Evolutionary conservation across 2,113 vertebrate genomes (phyloP).

Genomic region (Speoplatyrhinus poulsoni): DNA sequence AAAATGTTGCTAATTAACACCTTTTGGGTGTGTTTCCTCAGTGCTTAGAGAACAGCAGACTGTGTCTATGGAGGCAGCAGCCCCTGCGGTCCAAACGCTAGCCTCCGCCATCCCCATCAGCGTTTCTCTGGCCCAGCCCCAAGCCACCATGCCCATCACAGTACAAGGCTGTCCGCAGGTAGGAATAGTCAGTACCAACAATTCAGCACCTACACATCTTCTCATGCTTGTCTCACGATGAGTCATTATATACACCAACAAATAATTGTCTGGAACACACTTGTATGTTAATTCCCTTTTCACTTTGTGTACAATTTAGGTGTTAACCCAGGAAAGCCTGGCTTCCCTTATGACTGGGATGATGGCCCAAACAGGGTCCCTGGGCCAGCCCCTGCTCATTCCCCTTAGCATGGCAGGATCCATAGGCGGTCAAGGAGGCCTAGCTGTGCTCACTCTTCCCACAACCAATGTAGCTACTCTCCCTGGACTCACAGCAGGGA

Average conservation of each 20-base stretch:
- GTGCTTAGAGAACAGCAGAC: constrained; percentile 55
- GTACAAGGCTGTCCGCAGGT: constrained; percentile 80
- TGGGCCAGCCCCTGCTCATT: constrained; percentile 96
- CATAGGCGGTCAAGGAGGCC: constrained; percentile 89
- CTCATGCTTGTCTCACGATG: background rate
- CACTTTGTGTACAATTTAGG: constrained; percentile 74
- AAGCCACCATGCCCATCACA: constrained; percentile 72
- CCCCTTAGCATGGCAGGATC: constrained; percentile 94
- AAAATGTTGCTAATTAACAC: constrained; percentile 20
- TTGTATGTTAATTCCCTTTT: background rate
- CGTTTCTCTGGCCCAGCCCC: constrained; percentile 65
- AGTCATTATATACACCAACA: background rate
- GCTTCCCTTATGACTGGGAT: constrained; percentile 95
- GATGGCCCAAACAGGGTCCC: constrained; percentile 92
- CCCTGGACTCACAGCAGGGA: constrained; percentile 84
- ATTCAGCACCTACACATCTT: background rate
- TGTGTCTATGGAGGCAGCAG: constrained; percentile 52
- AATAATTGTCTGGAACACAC: background rate
- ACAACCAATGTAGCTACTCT: constrained; percentile 90
- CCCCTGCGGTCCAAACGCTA: constrained; percentile 61
- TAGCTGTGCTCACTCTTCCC: constrained; percentile 93
- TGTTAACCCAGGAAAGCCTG: constrained; percentile 97
- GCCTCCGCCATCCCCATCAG: constrained; percentile 64
- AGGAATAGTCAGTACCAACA: background rate
- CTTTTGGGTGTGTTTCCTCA: constrained; percentile 36